phyloP scores from a whole-genome alignment of 2,888 invertebrate species.

The Patella ulyssiponensis region DNA sequence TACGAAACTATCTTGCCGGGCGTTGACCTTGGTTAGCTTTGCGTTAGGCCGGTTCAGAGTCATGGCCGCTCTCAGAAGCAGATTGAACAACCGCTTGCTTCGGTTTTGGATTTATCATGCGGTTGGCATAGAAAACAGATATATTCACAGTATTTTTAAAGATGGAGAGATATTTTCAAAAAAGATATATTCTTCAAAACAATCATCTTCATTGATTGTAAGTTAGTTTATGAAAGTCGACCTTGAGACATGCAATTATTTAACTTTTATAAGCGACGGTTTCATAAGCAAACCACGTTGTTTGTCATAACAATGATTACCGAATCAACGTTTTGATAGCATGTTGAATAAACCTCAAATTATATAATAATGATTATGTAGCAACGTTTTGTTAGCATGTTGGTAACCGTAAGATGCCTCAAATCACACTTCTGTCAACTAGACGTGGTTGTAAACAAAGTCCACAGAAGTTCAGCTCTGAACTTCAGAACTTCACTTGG shows the following conservation, averaged over 20 bases:
- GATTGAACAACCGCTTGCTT: constrained; percentile 36
- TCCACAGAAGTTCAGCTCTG: too few species aligned
- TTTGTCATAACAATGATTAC: too few species aligned
- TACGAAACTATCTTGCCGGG: too few species aligned
- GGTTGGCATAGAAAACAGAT: not conserved
- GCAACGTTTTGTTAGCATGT: too few species aligned
- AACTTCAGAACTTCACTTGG: too few species aligned
- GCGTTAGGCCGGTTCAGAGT: constrained; percentile 13
- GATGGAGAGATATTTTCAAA: not conserved
- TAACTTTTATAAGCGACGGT: not conserved
- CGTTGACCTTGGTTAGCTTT: not conserved
- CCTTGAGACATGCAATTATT: not conserved
- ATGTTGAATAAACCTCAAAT: too few species aligned
- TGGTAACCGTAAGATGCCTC: too few species aligned
- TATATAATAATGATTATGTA: too few species aligned
- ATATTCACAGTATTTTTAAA: not conserved
- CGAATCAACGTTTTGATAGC: too few species aligned
- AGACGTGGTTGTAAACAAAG: too few species aligned
- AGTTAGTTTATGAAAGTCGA: not conserved
- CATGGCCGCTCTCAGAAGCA: constrained; percentile 43
- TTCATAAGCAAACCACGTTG: too few species aligned
- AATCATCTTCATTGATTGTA: constrained; percentile 5
- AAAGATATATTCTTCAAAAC: not conserved
- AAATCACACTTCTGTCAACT: too few species aligned
- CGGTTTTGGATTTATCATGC: constrained; percentile 14